Evolutionary conservation across 1,140 invertebrate species (phyloP).

Genomic region (Drosophila yakuba): DNA sequence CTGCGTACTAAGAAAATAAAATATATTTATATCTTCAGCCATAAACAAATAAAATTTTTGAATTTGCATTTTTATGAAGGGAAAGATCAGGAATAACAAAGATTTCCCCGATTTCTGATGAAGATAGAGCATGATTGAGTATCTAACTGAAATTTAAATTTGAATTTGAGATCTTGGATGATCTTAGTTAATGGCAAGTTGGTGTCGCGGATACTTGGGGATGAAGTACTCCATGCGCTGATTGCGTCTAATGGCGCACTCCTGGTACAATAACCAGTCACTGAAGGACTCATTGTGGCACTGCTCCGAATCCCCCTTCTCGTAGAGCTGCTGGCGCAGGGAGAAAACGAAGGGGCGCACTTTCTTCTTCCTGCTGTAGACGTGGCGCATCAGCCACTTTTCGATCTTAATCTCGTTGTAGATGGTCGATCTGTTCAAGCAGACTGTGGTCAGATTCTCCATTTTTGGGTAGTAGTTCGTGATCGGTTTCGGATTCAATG

Average conservation of each 20-base stretch:
- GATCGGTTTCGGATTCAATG: neutral
- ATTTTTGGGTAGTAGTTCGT: slow-evolving; percentile 14
- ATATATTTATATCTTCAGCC: neutral
- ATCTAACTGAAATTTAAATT: slow-evolving; percentile 6
- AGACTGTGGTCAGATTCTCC: slow-evolving; percentile 5
- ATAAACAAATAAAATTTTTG: neutral
- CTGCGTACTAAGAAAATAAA: too few species aligned
- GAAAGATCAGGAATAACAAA: neutral
- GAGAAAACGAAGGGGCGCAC: neutral
- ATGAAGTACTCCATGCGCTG: slow-evolving; percentile 44
- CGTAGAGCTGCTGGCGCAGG: slow-evolving; percentile 28
- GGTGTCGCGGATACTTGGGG: slow-evolving; percentile 42
- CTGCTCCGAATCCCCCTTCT: slow-evolving; percentile 15
- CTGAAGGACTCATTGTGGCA: slow-evolving; percentile 16
- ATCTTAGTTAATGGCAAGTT: slow-evolving; percentile 2
- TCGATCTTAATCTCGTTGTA: slow-evolving; percentile 17
- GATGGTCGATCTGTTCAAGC: slow-evolving; percentile 16
- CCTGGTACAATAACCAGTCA: slow-evolving; percentile 14
- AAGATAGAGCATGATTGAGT: neutral
- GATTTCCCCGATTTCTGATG: too few species aligned
- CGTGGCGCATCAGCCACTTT: slow-evolving; percentile 26
- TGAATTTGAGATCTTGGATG: neutral
- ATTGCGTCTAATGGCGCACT: slow-evolving; percentile 45
- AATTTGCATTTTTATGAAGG: neutral
- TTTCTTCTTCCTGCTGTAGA: neutral